Evolutionary conservation across 2,888 invertebrate species (phyloP).

Genomic region (Drosophila aldrichi): DNA sequence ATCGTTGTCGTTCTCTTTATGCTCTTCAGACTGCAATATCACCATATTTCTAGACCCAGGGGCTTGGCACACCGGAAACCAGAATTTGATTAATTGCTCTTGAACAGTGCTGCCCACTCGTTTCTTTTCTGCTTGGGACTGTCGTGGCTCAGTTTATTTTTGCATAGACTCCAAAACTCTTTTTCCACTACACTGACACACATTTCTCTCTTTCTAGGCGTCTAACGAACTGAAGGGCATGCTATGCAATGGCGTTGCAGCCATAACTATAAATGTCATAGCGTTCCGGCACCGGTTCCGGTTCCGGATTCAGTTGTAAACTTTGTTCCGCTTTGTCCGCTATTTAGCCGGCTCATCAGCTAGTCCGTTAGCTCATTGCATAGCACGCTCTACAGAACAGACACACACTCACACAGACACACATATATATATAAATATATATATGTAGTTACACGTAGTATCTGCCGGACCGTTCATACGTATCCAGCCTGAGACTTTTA

Average conservation of each 20-base stretch:
- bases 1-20: slow-evolving; percentile 3
- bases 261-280: slow-evolving; percentile 8
- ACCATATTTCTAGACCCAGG: slow-evolving; percentile 59
- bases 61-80: slow-evolving; percentile 56
- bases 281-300: slow-evolving; percentile 20
- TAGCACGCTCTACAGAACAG: slow-evolving; percentile 40
- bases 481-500: slow-evolving; percentile 50
- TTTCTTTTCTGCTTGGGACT: slow-evolving; percentile 79
- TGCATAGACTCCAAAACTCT: slow-evolving; percentile 22
- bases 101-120: slow-evolving; percentile 21
- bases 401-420: slow-evolving; percentile 8
- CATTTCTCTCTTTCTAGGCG: slow-evolving; percentile 4
- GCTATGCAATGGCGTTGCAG: slow-evolving; percentile 38
- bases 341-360: slow-evolving; percentile 17
- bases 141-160: slow-evolving; percentile 34
- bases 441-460: slow-evolving; percentile 29
- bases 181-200: slow-evolving; percentile 9
- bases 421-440: slow-evolving; percentile 14
- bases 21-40: slow-evolving; percentile 42
- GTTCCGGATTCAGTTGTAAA: slow-evolving; percentile 29
- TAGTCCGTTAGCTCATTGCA: slow-evolving; percentile 33
- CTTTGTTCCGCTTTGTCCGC: slow-evolving; percentile 39
- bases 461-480: slow-evolving; percentile 52
- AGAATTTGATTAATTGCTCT: slow-evolving; percentile 19
- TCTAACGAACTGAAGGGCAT: slow-evolving; percentile 32